A percentile compares a stretch with the other conserved stretches of the same genome.
Evolutionary conservation across 1,140 invertebrate genomes (phyloP).

Genomic region (Acarapis woodi): DNA sequence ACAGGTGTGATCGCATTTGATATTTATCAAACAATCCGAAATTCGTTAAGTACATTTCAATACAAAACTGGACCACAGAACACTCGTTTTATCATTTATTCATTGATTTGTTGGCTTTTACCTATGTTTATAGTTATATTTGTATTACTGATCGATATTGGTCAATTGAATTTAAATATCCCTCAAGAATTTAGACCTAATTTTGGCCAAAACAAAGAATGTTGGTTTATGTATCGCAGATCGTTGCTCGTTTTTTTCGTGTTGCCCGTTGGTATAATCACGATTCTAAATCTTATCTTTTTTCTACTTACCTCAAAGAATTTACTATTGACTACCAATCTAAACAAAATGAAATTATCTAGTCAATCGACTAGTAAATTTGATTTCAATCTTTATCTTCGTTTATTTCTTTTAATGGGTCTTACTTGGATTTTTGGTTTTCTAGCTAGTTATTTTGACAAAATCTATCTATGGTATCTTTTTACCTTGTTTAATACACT

Average conservation of each 20-base stretch:
- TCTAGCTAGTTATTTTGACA: slow-evolving; percentile 15
- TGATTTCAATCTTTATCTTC: slow-evolving; percentile 25
- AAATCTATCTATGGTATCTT: slow-evolving; percentile 20
- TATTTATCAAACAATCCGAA: slow-evolving; percentile 23
- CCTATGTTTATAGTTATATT: slow-evolving; percentile 21
- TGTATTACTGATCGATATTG: slow-evolving; percentile 21
- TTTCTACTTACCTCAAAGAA: slow-evolving; percentile 25
- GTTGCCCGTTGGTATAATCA: slow-evolving; percentile 20
- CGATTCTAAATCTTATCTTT: slow-evolving; percentile 22
- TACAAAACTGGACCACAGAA: slow-evolving; percentile 18
- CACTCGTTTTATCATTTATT: slow-evolving; percentile 22
- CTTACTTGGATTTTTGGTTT: slow-evolving; percentile 25
- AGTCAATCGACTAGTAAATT: slow-evolving; percentile 12
- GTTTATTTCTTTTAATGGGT: slow-evolving; percentile 21
- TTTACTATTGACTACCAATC: slow-evolving; percentile 18
- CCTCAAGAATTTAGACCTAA: slow-evolving; percentile 18
- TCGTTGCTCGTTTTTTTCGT: slow-evolving; percentile 25
- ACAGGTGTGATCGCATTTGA: slow-evolving; percentile 29
- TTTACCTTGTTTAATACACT: slow-evolving; percentile 26
- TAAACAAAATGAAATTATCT: neutral
- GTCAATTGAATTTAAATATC: slow-evolving; percentile 16
- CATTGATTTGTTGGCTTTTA: slow-evolving; percentile 23
- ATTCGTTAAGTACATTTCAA: slow-evolving; percentile 22
- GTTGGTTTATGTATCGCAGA: slow-evolving; percentile 25
- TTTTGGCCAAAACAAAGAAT: slow-evolving; percentile 19